Percentiles rank a stretch among this genome's conserved stretches.
Conservation (phyloP, 2,888 invertebrate genomes). For the Sarcophaga caerulescens region DNA sequence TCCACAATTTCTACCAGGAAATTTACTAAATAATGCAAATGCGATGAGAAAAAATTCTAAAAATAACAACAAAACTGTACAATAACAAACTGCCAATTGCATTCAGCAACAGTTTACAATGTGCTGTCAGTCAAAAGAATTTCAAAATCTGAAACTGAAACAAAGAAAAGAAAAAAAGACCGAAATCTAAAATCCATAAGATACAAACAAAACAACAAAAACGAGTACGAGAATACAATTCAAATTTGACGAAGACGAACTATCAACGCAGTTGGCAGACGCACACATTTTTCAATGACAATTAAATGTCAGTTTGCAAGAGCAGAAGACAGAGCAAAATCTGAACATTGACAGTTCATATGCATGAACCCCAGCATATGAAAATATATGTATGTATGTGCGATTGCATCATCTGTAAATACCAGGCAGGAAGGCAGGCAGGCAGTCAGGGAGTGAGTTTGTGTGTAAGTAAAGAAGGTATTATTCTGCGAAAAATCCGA, state of each 20-base stretch:
- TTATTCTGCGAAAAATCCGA: conserved; percentile 1
- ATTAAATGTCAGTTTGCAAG: conserved; percentile 57
- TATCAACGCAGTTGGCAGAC: conserved; percentile 69
- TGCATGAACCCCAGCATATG: conserved; percentile 46
- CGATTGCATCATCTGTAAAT: too few species aligned
- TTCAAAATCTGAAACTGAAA: too few species aligned
- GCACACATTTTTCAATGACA: conserved; percentile 69
- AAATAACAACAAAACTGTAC: conserved; percentile 36
- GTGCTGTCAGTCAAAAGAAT: conserved; percentile 55
- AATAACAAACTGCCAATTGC: conserved; percentile 67
- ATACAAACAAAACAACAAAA: conserved; percentile 8
- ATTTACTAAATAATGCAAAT: conserved; percentile 44
- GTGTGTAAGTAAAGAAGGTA: not conserved
- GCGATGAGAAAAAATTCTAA: not conserved
- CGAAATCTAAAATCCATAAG: conserved; percentile 2
- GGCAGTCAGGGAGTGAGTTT: not conserved
- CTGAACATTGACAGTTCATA: conserved; percentile 44
- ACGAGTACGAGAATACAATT: conserved; percentile 24
- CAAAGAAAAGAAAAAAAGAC: not conserved
- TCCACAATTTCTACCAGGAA: conserved; percentile 40
- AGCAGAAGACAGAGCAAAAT: conserved; percentile 38
- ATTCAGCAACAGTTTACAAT: conserved; percentile 64
- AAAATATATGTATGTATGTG: not conserved
- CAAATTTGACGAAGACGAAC: conserved; percentile 71
- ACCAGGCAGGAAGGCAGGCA: too few species aligned